phyloP scores from a whole-genome alignment of 2,888 invertebrate species.

The Colostygia pectinataria region DNA sequence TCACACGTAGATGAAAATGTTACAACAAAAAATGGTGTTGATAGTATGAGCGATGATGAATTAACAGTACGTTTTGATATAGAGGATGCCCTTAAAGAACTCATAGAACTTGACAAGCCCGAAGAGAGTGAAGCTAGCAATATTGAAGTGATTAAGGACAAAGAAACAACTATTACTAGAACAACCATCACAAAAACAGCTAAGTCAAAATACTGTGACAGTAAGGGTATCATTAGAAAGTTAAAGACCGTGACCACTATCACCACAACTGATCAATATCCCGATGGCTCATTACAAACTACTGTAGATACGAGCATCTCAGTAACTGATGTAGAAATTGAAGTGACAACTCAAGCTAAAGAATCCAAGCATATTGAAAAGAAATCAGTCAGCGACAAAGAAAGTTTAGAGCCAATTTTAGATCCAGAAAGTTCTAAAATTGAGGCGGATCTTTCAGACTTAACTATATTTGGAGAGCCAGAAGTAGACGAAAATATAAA shows the following conservation, averaged over 20 bases:
- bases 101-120: slow-evolving; percentile 41
- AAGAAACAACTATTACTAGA: slow-evolving; percentile 38
- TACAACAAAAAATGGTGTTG: slow-evolving; percentile 29
- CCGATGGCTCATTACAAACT: slow-evolving; percentile 46
- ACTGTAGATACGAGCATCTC: slow-evolving; percentile 39
- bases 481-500: slow-evolving; percentile 29
- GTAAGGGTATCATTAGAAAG: slow-evolving; percentile 38
- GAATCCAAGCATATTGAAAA: background rate
- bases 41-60: slow-evolving; percentile 32
- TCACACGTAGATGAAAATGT: slow-evolving; percentile 58
- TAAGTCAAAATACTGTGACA: slow-evolving; percentile 45
- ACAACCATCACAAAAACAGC: slow-evolving; percentile 39
- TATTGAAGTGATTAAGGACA: slow-evolving; percentile 46
- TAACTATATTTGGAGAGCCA: slow-evolving; percentile 24
- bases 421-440: slow-evolving; percentile 19
- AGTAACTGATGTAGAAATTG: slow-evolving; percentile 26
- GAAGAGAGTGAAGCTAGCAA: slow-evolving; percentile 42
- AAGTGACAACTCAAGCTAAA: background rate
- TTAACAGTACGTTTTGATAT: slow-evolving; percentile 16
- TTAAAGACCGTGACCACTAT: slow-evolving; percentile 44
- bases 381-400: background rate
- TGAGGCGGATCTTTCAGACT: slow-evolving; percentile 16
- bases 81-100: slow-evolving; percentile 33
- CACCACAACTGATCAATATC: slow-evolving; percentile 49
- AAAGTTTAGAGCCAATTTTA: background rate